Conservation (phyloP, 2,797 vertebrate genomes). For the Hylomyscus alleni region DNA sequence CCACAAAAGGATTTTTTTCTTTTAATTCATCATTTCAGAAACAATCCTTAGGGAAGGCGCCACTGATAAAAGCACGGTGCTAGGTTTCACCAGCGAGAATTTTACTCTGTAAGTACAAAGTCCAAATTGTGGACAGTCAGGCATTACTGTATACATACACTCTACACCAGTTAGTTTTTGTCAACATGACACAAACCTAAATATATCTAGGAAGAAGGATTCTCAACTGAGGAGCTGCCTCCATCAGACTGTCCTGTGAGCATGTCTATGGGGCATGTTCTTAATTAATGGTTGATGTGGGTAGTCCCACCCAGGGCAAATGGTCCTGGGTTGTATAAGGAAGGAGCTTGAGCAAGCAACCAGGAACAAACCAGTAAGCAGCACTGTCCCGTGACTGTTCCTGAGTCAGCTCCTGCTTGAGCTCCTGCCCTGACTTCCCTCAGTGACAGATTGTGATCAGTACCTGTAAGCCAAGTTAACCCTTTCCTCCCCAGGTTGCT, state of each 20-base stretch:
- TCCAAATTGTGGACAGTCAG: not conserved
- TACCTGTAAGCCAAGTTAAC: not conserved
- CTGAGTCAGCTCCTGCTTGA: not conserved
- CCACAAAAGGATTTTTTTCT: not conserved
- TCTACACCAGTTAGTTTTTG: not conserved
- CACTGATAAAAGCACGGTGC: not conserved
- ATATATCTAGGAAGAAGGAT: too few relatives aligned
- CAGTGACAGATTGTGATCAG: not conserved
- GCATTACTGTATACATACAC: not conserved
- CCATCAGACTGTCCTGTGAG: not conserved
- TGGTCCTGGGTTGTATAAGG: too few relatives aligned
- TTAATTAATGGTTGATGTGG: not conserved
- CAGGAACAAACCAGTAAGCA: not conserved
- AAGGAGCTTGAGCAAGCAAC: not conserved
- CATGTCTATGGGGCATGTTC: not conserved
- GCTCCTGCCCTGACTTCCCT: not conserved
- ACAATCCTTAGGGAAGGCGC: not conserved
- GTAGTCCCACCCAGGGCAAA: not conserved
- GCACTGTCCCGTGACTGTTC: not conserved
- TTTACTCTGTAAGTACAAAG: not conserved
- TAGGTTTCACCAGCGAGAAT: not conserved
- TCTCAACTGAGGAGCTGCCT: not conserved
- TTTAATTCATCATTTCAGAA: constrained; percentile 10
- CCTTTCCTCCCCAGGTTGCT: too few relatives aligned
- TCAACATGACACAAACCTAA: not conserved